Percentiles rank a stretch among this genome's conserved stretches.
These are phyloP conservation scores for Cherax destructor DNA, from an alignment of 1,140 invertebrate genomes.

Conservation along the genomic window DNA sequence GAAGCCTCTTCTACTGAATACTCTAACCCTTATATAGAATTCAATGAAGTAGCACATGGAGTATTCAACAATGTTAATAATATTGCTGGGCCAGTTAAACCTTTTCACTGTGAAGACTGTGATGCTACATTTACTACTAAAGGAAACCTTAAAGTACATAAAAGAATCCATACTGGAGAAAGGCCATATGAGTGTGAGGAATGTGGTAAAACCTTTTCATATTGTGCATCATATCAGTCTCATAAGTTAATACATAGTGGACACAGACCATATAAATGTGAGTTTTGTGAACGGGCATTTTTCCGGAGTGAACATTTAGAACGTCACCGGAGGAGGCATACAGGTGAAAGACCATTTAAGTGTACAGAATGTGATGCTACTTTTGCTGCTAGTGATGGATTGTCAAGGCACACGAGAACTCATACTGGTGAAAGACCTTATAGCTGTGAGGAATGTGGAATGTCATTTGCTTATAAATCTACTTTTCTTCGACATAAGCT, in stretches of 20 bases:
- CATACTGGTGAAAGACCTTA: slow-evolving; percentile 59
- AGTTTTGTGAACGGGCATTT: slow-evolving; percentile 53
- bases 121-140: slow-evolving; percentile 57
- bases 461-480: slow-evolving; percentile 58
- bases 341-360: slow-evolving; percentile 59
- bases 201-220: slow-evolving; percentile 58
- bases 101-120: slow-evolving; percentile 59
- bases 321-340: slow-evolving; percentile 55
- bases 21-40: slow-evolving; percentile 35
- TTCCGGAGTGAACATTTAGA: slow-evolving; percentile 58
- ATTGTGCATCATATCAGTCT: slow-evolving; percentile 58
- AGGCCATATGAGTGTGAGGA: slow-evolving; percentile 57
- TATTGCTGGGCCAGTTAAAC: slow-evolving; percentile 28
- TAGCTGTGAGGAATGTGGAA: slow-evolving; percentile 47
- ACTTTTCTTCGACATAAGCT: slow-evolving; percentile 49
- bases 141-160: slow-evolving; percentile 60
- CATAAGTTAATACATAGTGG: slow-evolving; percentile 64
- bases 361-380: slow-evolving; percentile 65
- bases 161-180: slow-evolving; percentile 59
- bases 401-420: slow-evolving; percentile 54
- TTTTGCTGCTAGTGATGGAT: slow-evolving; percentile 64
- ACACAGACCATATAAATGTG: slow-evolving; percentile 53
- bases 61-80: slow-evolving; percentile 36
- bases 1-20: slow-evolving; percentile 49
- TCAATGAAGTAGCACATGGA: slow-evolving; percentile 37